These are phyloP conservation scores for Globicephala melas DNA, from an alignment of 2,113 vertebrate genomes.

Conservation along the genomic window DNA sequence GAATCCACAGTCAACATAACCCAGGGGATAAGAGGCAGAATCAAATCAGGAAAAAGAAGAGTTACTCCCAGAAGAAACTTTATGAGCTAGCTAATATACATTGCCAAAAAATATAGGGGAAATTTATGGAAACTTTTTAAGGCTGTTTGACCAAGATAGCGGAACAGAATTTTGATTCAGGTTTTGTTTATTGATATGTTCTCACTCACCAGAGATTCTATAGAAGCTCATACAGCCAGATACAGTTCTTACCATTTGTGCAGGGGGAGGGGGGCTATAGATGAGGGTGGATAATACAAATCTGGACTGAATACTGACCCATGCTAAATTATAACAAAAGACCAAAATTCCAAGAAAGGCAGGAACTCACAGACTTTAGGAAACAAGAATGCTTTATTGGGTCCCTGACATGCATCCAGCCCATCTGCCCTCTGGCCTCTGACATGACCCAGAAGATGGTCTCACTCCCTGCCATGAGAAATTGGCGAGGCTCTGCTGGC, in stretches of 20 bases:
- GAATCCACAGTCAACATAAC: background rate
- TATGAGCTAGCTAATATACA: background rate
- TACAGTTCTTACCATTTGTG: background rate
- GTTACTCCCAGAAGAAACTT: background rate
- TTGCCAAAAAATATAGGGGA: background rate
- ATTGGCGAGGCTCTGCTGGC: background rate
- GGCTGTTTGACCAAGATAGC: background rate
- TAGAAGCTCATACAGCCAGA: background rate
- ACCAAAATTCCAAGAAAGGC: background rate
- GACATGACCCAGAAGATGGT: background rate
- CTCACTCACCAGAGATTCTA: background rate
- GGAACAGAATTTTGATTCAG: background rate
- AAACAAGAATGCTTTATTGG: conserved; percentile 52
- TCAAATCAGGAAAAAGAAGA: background rate
- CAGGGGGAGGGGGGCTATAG: no score
- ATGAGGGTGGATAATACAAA: background rate
- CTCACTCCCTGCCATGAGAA: background rate
- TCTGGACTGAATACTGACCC: background rate
- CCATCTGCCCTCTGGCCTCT: background rate
- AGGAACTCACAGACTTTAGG: background rate
- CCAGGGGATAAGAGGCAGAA: background rate
- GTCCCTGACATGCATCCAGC: conserved; percentile 7
- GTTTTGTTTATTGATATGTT: background rate
- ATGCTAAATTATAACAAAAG: background rate
- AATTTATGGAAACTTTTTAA: background rate